phyloP scores from a whole-genome alignment of 2,888 invertebrate genomes.

The Drosophila tanythrix region DNA sequence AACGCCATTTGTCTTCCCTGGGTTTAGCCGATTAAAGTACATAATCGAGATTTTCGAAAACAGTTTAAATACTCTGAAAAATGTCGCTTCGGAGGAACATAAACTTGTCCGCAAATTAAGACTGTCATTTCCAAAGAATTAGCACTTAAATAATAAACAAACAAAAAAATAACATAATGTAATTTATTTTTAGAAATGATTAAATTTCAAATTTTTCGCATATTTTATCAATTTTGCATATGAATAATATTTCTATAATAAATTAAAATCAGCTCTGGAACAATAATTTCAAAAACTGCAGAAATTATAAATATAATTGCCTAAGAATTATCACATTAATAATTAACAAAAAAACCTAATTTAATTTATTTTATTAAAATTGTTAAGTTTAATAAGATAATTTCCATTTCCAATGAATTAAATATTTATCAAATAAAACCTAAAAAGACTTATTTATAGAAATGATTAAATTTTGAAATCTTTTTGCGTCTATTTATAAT shows the following conservation, averaged over 20 bases:
- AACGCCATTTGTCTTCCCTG: constrained; percentile 16
- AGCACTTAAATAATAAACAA: neutral
- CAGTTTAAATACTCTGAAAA: neutral
- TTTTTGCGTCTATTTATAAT: neutral
- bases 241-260: neutral
- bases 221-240: neutral
- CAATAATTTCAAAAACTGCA: neutral
- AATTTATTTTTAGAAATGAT: neutral
- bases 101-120: neutral
- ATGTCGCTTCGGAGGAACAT: neutral
- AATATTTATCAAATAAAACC: neutral
- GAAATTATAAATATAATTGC: neutral
- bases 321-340: neutral
- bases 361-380: neutral
- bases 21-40: constrained; percentile 10
- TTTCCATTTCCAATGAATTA: neutral
- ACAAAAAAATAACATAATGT: fast-evolving
- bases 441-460: neutral
- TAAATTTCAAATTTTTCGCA: too few relatives aligned
- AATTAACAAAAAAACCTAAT: neutral
- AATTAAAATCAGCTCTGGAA: neutral
- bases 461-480: neutral
- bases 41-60: neutral
- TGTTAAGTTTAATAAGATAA: neutral
- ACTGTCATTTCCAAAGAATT: neutral